Evolutionary conservation across 2,888 invertebrate species (phyloP), one percentile per base, ranked within the genome.

Genomic region (Tetropium fuscum): DNA sequence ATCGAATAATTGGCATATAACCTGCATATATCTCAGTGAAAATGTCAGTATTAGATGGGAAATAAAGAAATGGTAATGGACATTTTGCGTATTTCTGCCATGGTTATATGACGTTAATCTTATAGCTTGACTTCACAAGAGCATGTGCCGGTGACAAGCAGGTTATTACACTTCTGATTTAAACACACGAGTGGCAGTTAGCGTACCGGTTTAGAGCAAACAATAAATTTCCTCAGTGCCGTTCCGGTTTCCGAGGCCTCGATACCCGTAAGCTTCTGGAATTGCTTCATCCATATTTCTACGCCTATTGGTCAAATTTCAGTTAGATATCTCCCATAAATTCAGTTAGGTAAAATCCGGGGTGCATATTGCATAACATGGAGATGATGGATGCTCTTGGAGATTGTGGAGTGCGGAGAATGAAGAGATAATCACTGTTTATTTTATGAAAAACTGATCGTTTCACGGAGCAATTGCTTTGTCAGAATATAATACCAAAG

Each of bases 161-260:
- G 73, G 75, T 75, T 77, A 77, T 77, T 77, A 73, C 73, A 65
- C 72, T 66, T 72, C 74, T 77, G 76, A 77, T 77, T 77, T 77
- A 77, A 75, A 69, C 74, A 67, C 69, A 67, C 64, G 60, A 67
- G 56, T 72, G 72, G 70, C 72, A 72, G 71, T 58, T 69, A 68
- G 60, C 70, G 71, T 73, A 68, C 74, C 70, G 67, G 66, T 71
- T 71, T 61, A 66, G 69, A 68, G 68, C 69, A 72, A 74, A 73
- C 72, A 68, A 74, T 74, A 74, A 73, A 74, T 73, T 70, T 64
- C 64, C 48, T 25, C 55, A 54, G 40, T 47, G 40, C 32, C 55
- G 58, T 63, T 65, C 55, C 60, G 62, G 57, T 60, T 53, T 27
- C 51, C 27, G 36, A 38, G 53, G 36, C 41, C 38, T 32, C 47